A percentile compares a stretch with the other conserved stretches of the same genome.
phyloP scores from a whole-genome alignment of 1,140 invertebrate species.

The Lepidotrigona ventralis region DNA sequence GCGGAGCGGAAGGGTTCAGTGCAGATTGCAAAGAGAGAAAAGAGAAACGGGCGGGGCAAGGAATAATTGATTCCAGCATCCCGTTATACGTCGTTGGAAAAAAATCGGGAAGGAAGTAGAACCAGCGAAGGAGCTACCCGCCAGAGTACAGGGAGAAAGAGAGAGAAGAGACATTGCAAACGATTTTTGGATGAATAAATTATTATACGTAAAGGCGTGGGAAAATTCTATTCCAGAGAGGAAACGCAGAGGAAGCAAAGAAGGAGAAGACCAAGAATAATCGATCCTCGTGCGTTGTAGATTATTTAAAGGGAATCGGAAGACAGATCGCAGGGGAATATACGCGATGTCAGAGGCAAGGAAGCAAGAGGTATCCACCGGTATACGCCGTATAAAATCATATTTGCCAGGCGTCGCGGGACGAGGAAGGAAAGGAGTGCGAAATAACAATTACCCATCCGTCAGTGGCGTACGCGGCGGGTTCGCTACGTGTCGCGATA shows the following conservation, averaged over 20 bases:
- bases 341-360: background rate
- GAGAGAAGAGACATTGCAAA: background rate
- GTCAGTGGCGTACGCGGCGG: slow-evolving; percentile 5
- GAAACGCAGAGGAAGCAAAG: too few relatives aligned
- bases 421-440: background rate
- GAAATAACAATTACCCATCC: slow-evolving; percentile 32
- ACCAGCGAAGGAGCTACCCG: too few relatives aligned
- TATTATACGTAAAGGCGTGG: too few relatives aligned
- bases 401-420: background rate
- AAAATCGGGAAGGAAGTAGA: too few relatives aligned
- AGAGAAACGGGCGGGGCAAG: too few relatives aligned
- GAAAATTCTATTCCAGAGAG: background rate
- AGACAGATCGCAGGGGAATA: background rate
- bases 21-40: too few relatives aligned
- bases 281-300: background rate
- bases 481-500: slow-evolving; percentile 12
- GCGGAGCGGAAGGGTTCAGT: too few relatives aligned
- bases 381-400: slow-evolving; percentile 17
- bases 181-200: background rate
- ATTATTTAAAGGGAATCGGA: background rate
- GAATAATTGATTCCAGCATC: too few relatives aligned
- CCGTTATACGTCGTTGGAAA: too few relatives aligned
- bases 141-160: background rate
- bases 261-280: background rate
- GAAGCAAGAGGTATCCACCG: background rate